phyloP scores from a whole-genome alignment of 2,888 invertebrate species.

The Isoperla grammatica region DNA sequence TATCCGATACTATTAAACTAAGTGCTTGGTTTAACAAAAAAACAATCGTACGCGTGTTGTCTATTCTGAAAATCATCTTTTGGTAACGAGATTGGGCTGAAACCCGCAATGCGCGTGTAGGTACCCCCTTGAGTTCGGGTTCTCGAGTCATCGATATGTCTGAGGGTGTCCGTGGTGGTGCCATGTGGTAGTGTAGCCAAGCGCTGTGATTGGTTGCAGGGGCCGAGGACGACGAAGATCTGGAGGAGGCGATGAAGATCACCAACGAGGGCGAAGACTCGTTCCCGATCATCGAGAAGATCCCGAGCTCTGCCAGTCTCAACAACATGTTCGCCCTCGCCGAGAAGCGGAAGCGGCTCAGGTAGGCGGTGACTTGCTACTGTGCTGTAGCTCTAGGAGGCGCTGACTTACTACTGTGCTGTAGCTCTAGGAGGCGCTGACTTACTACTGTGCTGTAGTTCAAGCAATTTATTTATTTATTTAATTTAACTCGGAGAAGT shows the following conservation, averaged over 20 bases:
- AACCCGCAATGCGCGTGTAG: too few species aligned
- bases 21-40: too few species aligned
- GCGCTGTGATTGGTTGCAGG: slow-evolving; percentile 35
- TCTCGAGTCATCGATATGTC: too few species aligned
- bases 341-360: slow-evolving; percentile 46
- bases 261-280: slow-evolving; percentile 36
- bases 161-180: too few species aligned
- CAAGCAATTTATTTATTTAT: background rate
- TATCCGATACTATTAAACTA: too few species aligned
- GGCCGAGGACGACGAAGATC: slow-evolving; percentile 38
- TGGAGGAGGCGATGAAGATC: slow-evolving; percentile 36
- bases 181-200: too few species aligned
- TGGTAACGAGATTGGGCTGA: too few species aligned
- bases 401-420: too few species aligned
- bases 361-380: slow-evolving; percentile 38
- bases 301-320: slow-evolving; percentile 34
- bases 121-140: too few species aligned
- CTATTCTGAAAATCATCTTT: too few species aligned
- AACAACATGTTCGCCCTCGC: slow-evolving; percentile 41
- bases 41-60: too few species aligned
- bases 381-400: too few species aligned
- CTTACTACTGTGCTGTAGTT: background rate
- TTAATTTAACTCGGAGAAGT: slow-evolving; percentile 7
- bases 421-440: background rate
- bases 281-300: slow-evolving; percentile 37